phyloP scores from a whole-genome alignment of 2,888 invertebrate species.

The Scelioninae gen. 2 region DNA sequence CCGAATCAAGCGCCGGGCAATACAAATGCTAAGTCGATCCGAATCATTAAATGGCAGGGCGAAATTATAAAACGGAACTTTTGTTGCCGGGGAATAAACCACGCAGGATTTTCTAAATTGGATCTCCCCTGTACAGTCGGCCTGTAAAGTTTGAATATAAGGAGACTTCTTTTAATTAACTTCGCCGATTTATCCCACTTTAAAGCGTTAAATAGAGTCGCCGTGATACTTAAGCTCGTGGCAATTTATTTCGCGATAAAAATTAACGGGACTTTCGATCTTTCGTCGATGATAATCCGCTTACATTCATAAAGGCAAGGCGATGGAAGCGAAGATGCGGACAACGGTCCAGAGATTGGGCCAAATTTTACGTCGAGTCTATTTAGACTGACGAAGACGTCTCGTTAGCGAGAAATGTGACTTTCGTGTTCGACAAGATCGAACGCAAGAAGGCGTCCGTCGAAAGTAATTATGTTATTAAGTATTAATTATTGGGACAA shows the following conservation, averaged over 20 bases:
- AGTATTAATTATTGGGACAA: no score
- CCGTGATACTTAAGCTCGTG: slow-evolving; percentile 31
- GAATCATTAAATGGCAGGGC: slow-evolving; percentile 51
- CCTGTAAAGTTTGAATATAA: slow-evolving; percentile 50
- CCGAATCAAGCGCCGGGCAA: slow-evolving; percentile 33
- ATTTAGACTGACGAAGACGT: neutral
- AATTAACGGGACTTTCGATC: slow-evolving; percentile 53
- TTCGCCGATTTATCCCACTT: slow-evolving; percentile 39
- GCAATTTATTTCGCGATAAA: slow-evolving; percentile 49
- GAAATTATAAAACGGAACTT: slow-evolving; percentile 46
- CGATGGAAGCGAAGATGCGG: neutral
- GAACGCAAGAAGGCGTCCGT: no score
- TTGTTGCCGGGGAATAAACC: slow-evolving; percentile 50
- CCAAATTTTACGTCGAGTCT: neutral
- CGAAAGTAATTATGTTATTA: no score
- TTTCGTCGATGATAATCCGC: slow-evolving; percentile 32
- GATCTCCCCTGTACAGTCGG: slow-evolving; percentile 42
- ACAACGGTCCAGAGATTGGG: slow-evolving; percentile 2
- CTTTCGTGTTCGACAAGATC: no score
- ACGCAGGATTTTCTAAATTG: slow-evolving; percentile 40
- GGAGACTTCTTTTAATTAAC: slow-evolving; percentile 51
- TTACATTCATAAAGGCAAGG: slow-evolving; percentile 27
- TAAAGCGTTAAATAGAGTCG: slow-evolving; percentile 30
- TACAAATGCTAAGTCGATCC: slow-evolving; percentile 52
- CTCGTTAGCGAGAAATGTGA: no score